These are phyloP conservation scores for Leucophenga maculata DNA, from an alignment of 2,888 invertebrate species.

Conservation along the genomic window DNA sequence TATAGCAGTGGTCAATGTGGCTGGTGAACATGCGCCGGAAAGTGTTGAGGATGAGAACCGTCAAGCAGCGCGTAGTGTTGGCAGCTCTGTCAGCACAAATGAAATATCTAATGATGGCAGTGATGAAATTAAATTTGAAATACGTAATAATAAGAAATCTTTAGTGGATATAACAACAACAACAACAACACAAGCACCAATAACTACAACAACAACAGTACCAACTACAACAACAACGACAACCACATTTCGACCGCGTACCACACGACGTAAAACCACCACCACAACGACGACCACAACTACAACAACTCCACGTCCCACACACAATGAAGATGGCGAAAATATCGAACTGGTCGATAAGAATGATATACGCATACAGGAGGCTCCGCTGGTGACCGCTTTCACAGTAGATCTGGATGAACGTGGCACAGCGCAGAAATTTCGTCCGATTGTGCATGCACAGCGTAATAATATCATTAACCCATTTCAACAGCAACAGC, in stretches of 20 bases:
- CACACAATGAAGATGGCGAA: conserved; percentile 79
- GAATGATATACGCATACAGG: conserved; percentile 84
- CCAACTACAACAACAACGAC: conserved; percentile 50
- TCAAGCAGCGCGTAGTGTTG: conserved; percentile 70
- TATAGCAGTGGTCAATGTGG: conserved; percentile 33
- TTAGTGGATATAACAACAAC: conserved; percentile 68
- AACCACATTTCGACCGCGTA: conserved; percentile 72
- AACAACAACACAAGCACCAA: conserved; percentile 44
- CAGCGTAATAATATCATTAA: conserved; percentile 30
- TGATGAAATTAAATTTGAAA: conserved; percentile 68
- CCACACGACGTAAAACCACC: conserved; percentile 73
- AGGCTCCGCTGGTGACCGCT: conserved; percentile 86
- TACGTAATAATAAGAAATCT: conserved; percentile 58
- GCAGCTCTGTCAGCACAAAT: conserved; percentile 64
- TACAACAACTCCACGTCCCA: conserved; percentile 78
- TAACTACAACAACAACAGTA: conserved; percentile 70
- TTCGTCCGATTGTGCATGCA: conserved; percentile 80
- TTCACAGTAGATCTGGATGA: conserved; percentile 90
- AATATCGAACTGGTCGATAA: conserved; percentile 80
- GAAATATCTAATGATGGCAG: conserved; percentile 65
- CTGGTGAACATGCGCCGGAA: conserved; percentile 15
- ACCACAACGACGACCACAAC: conserved; percentile 74
- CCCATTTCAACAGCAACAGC: conserved; percentile 17
- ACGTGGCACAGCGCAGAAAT: conserved; percentile 83
- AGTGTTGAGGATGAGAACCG: conserved; percentile 51